Evolutionary conservation across 2,113 vertebrate genomes (phyloP).

Genomic region (Saguinus midas): DNA sequence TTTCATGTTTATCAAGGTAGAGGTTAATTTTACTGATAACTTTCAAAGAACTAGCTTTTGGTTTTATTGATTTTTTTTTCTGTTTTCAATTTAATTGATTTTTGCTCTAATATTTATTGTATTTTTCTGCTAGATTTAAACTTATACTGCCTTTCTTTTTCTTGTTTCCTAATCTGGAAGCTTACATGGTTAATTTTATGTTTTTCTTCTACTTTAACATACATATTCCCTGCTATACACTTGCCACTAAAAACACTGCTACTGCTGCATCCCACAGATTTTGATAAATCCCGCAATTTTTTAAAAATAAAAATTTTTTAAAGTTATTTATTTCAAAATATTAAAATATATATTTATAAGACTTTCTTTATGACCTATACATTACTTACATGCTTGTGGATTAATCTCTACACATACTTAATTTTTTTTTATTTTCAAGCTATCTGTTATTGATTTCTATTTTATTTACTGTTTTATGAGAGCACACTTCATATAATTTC

Average conservation of each 20-base stretch:
- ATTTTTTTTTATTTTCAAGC: background rate
- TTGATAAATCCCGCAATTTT: background rate
- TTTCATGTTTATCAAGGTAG: background rate
- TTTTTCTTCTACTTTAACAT: background rate
- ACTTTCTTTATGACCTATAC: background rate
- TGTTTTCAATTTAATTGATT: background rate
- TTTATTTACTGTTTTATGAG: background rate
- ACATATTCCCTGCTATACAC: background rate
- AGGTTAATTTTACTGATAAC: background rate
- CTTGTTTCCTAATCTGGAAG: background rate
- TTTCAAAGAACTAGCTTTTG: background rate
- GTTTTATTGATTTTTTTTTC: background rate
- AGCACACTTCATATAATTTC: background rate
- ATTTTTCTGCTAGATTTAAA: background rate
- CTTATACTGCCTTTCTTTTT: background rate
- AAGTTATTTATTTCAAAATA: background rate
- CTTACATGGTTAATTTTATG: background rate
- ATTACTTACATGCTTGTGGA: background rate
- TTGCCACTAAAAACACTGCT: background rate
- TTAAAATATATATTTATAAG: background rate
- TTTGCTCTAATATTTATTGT: background rate
- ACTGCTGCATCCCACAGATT: background rate
- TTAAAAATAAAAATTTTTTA: background rate
- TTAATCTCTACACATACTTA: background rate
- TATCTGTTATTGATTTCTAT: background rate